Percentiles rank a stretch among this genome's conserved stretches.
These are phyloP conservation scores for Corbicula japonica DNA, from an alignment of 2,888 invertebrate species.

Conservation along the genomic window DNA sequence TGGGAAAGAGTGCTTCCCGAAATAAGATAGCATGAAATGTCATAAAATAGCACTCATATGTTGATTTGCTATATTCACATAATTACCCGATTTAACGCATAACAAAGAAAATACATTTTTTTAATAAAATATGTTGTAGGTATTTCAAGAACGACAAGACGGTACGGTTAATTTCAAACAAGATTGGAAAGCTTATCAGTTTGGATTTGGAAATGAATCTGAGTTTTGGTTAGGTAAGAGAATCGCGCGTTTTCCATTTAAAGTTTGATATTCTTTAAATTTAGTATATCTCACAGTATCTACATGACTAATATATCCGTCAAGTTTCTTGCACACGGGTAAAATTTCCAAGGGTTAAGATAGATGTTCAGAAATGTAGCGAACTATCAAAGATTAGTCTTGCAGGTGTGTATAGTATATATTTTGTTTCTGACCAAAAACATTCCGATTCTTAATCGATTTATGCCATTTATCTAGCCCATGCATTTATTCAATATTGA, in stretches of 20 bases:
- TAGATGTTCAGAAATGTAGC: neutral
- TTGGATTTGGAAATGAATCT: conserved; percentile 92
- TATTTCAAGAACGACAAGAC: conserved; percentile 93
- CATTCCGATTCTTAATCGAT: too few species aligned
- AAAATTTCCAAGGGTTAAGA: neutral
- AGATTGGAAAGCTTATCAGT: conserved; percentile 93
- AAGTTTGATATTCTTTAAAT: neutral
- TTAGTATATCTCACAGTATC: neutral
- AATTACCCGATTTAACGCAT: too few species aligned
- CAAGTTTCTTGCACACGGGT: neutral
- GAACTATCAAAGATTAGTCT: too few species aligned
- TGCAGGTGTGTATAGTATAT: neutral
- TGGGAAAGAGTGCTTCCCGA: too few species aligned
- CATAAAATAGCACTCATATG: too few species aligned
- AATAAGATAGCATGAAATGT: too few species aligned
- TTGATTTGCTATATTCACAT: too few species aligned
- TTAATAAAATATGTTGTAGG: conserved; percentile 72
- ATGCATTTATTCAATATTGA: too few species aligned
- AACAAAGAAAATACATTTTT: too few species aligned
- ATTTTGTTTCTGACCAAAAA: too few species aligned
- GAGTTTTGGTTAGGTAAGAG: conserved; percentile 94
- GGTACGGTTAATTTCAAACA: conserved; percentile 93
- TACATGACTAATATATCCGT: neutral
- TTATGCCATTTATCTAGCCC: too few species aligned
- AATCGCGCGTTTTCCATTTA: neutral